Evolutionary conservation across 2,797 vertebrate species (phyloP).

Genomic region (Balearica regulorum): DNA sequence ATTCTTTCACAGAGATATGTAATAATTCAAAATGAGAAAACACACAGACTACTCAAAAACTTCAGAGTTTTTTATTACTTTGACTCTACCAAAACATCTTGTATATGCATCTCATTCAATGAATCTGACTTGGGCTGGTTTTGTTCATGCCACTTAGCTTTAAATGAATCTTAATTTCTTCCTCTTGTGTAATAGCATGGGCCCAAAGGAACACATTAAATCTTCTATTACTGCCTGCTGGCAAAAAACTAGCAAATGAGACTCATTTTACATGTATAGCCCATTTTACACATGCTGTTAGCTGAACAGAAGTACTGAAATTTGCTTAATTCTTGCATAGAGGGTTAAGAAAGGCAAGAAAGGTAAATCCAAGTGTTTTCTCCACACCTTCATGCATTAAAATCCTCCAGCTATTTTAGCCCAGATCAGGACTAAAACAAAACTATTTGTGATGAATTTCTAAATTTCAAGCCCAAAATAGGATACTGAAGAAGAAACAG

Average conservation of each 20-base stretch:
- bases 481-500: not conserved
- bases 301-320: not conserved
- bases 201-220: constrained; percentile 52
- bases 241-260: constrained; percentile 37
- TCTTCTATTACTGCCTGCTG: constrained; percentile 38
- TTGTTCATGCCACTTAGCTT: constrained; percentile 29
- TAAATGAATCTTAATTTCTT: constrained; percentile 54
- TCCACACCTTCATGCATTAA: not conserved
- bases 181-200: constrained; percentile 36
- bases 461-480: not conserved
- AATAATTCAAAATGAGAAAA: not conserved
- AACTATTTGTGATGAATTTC: not conserved
- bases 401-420: not conserved
- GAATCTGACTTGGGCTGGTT: not conserved
- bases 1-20: not conserved
- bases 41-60: not conserved
- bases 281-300: not conserved
- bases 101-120: not conserved
- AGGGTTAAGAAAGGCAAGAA: not conserved
- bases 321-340: not conserved
- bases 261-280: constrained; percentile 4
- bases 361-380: not conserved
- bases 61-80: not conserved
- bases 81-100: not conserved
- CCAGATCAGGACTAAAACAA: not conserved